Base-by-base conservation (phyloP, 2,888 invertebrate species). In the Drosophila planitibia region DNA sequence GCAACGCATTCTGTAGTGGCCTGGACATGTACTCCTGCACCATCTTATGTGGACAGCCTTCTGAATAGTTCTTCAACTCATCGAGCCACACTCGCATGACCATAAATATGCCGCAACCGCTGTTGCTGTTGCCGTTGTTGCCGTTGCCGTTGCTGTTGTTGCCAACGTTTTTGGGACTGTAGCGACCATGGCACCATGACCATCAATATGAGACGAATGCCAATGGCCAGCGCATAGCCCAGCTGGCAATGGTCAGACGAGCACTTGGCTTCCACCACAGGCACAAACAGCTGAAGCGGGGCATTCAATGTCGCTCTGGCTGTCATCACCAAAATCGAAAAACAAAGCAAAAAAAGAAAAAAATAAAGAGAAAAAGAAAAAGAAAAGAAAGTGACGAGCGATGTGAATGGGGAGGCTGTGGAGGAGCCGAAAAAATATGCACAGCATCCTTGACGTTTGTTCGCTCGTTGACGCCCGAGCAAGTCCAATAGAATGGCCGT, bases 291-390 rank as follows among this genome's bases (percentile, higher is more conserved):
- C 88, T 82, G 85, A 89, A 89, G 90, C 85, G 90, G 85, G 90
- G 85, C 85, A 87, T 86, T 86, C 89, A 86, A 86, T 86, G 90
- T 86, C 85, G 90, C 75, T 88, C 90, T 85, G 90, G 79, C 90
- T 89, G 90, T 85, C 85, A 87, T 85, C 85, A 83, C 88, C 85
- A 74, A 86, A 89, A 89, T 86, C 85, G 90, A 85, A 89, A 84
- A 71, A 47, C 53, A 57, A 55, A 63, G 65, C 52, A 57, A 49
- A 25, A 28, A 47, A 61, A 47, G 49, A 55, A 51, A 39, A 32
- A 28, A 37, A 65, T 53, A 44, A 12, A 6, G 12, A 6, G 6
- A 44, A 39, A 57, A 16, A 6, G 12, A 44, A 39, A 57, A 16
- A 19, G 28, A 19, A 25, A 37, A 37, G 66, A 61, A 59, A 53